Evolutionary conservation across 2,888 invertebrate species (phyloP).

Genomic region (Pyrocoelia pectoralis): DNA sequence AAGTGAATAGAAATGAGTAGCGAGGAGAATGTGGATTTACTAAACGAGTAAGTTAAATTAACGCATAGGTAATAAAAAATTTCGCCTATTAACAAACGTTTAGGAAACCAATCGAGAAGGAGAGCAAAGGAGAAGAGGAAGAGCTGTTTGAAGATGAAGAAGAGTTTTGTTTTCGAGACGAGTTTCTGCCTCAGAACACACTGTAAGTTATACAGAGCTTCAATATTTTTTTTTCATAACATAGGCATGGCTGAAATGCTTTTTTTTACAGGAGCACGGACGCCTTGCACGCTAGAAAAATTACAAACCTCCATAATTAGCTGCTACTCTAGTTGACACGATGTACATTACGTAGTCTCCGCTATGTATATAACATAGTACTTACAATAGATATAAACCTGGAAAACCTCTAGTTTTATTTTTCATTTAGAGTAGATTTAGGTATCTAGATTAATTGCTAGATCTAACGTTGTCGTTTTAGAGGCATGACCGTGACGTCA

Average conservation of each 20-base stretch:
- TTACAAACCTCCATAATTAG: constrained; percentile 27
- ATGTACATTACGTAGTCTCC: constrained; percentile 16
- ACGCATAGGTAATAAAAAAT: neutral
- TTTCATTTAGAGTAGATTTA: constrained; percentile 2
- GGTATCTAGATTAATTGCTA: neutral
- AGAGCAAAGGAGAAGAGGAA: neutral
- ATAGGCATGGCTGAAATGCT: constrained; percentile 29
- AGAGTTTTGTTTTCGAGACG: constrained; percentile 19
- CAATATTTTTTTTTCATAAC: neutral
- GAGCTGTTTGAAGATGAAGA: neutral
- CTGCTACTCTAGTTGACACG: constrained; percentile 34
- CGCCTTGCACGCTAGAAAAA: constrained; percentile 39
- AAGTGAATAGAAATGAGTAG: constrained; percentile 1
- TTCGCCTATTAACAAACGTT: neutral
- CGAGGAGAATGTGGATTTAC: neutral
- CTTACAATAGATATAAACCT: neutral
- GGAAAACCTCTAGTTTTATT: constrained; percentile 1
- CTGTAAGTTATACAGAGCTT: constrained; percentile 46
- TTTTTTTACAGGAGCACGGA: constrained; percentile 42
- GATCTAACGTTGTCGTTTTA: constrained; percentile 55
- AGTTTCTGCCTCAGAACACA: constrained; percentile 42
- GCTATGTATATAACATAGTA: constrained; percentile 4
- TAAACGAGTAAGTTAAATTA: constrained; percentile 3
- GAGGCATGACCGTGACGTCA: constrained; percentile 98
- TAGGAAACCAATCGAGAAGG: neutral